Evolutionary conservation across 2,797 vertebrate genomes (phyloP), one percentile per base, ranked within the genome.

Genomic region (Takifugu ocellatus): DNA sequence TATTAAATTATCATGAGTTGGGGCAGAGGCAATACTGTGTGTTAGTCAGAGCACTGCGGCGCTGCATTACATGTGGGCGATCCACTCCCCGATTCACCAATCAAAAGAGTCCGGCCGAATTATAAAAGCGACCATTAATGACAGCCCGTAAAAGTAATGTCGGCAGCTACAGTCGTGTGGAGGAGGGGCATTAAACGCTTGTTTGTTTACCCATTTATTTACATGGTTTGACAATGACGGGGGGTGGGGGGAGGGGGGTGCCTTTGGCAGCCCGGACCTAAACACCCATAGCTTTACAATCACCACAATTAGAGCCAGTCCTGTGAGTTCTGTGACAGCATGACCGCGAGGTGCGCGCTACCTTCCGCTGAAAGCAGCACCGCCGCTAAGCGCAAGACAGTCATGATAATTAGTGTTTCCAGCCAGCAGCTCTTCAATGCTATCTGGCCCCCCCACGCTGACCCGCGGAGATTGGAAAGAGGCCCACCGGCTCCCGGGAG

Each of bases 1-100:
- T 86, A 88, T 89, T 83, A 91, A 90, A 90, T 90, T 86, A 90
- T 90, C 88, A 91, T 90, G 85, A 90, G 86, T 86, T 88, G 83
- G 74, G 78, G 83, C 74, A 68, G 68, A 82, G 65, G 79, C 74
- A 79, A 79, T 59, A 56, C 63, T 81, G 68, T 82, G 78, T 82
- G 74, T 82, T 74, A 66, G 70, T 49, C 67, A 65, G 74, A 74
- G 71, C 25, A 15, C 55, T 59, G 70, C 61, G 33, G 24, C 31
- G 51, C 59, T 59, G 56, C 56, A 51, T 43, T 51, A 54, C 21
- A 56, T 59, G 66, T 59, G 67, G 72, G 75, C n/a, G 68, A 67
- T 78, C 61, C 80, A 62, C 25, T 14, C 48, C 49, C 33, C 31
- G 26, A 69, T 71, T 68, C 63, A 47, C 68, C 75, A 73, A 78